A percentile compares a stretch with the other conserved stretches of the same genome.
phyloP scores from a whole-genome alignment of 2,113 vertebrate species.

The Daubentonia madagascariensis region DNA sequence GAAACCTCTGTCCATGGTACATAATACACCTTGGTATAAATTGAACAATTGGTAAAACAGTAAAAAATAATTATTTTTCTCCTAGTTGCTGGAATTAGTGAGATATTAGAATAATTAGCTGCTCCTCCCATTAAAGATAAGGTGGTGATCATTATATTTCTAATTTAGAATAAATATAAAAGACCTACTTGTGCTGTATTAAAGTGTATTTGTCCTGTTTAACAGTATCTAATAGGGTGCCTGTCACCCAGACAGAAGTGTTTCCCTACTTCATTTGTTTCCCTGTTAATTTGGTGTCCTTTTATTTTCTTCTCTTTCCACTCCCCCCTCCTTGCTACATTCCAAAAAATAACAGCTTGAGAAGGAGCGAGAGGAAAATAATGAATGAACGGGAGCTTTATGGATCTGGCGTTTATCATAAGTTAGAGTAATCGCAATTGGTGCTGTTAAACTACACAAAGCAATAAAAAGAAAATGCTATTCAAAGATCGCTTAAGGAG shows the following conservation, averaged over 20 bases:
- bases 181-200: constrained; percentile 75
- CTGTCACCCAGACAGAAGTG: constrained; percentile 77
- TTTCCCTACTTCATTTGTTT: constrained; percentile 80
- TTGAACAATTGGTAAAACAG: constrained; percentile 73
- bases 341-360: constrained; percentile 78
- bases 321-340: constrained; percentile 40
- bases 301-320: constrained; percentile 44
- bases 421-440: constrained; percentile 77
- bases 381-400: constrained; percentile 72
- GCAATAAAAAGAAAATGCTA: constrained; percentile 78
- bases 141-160: constrained; percentile 78
- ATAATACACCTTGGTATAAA: constrained; percentile 73
- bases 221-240: constrained; percentile 78
- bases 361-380: constrained; percentile 67
- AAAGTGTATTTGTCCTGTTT: constrained; percentile 82
- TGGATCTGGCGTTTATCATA: constrained; percentile 79
- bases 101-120: constrained; percentile 84
- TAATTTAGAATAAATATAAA: constrained; percentile 83
- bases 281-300: constrained; percentile 79
- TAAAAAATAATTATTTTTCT: constrained; percentile 66
- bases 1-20: constrained; percentile 61
- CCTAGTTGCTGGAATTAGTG: constrained; percentile 79
- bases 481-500: constrained; percentile 81
- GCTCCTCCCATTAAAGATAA: constrained; percentile 79
- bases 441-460: constrained; percentile 78